Evolutionary conservation across 2,888 invertebrate species (phyloP).

Genomic region (Apamea crenata): DNA sequence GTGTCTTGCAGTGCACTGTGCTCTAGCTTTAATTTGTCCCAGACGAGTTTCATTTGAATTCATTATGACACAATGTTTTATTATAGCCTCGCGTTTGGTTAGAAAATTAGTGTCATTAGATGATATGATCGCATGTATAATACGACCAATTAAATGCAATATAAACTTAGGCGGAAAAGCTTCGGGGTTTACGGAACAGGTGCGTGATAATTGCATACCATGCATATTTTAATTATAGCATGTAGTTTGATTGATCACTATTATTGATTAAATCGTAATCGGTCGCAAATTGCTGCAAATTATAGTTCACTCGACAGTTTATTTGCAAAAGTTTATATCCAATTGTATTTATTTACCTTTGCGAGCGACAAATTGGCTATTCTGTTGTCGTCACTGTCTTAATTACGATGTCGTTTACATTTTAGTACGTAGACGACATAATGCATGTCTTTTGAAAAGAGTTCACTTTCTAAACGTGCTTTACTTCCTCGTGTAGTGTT

Average conservation of each 20-base stretch:
- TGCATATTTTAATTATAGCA: constrained; percentile 63
- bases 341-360: not conserved
- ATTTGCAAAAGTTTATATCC: not conserved
- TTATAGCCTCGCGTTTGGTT: constrained; percentile 54
- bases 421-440: not conserved
- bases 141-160: constrained; percentile 63
- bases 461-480: constrained; percentile 42
- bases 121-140: constrained; percentile 64
- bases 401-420: constrained; percentile 9
- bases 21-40: constrained; percentile 72
- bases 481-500: constrained; percentile 39
- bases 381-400: not conserved
- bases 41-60: constrained; percentile 71
- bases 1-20: constrained; percentile 71
- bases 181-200: constrained; percentile 39
- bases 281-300: constrained; percentile 54
- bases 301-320: constrained; percentile 38
- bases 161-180: constrained; percentile 76
- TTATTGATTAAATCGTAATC: constrained; percentile 62
- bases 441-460: constrained; percentile 5
- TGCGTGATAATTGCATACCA: constrained; percentile 64
- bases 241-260: constrained; percentile 63
- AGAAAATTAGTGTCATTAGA: constrained; percentile 60
- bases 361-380: not conserved
- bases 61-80: constrained; percentile 64